Evolutionary conservation across 2,113 vertebrate species (phyloP).

Genomic region (Helogale parvula): DNA sequence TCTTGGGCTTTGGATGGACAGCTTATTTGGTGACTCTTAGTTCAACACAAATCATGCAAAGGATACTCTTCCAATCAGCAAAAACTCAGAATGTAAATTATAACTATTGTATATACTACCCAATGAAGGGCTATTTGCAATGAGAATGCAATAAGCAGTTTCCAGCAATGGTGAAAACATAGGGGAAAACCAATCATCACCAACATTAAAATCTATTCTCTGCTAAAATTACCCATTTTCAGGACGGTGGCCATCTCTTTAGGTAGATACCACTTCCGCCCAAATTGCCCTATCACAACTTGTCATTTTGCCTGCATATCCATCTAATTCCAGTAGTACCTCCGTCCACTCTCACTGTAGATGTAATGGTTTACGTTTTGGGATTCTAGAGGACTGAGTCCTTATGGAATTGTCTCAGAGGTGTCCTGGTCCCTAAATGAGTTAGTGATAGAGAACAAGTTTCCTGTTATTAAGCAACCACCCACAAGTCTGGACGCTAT

Average conservation of each 20-base stretch:
- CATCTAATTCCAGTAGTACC: not conserved
- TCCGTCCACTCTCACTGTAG: not conserved
- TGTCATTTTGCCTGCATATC: not conserved
- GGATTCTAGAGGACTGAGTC: rapidly evolving
- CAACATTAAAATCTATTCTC: not conserved
- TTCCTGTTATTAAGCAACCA: not conserved
- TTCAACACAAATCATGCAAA: not conserved
- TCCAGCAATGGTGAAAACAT: not conserved
- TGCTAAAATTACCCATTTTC: not conserved
- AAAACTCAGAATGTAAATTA: not conserved
- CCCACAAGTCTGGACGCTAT: not conserved
- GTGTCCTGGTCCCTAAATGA: not conserved
- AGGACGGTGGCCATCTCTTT: not conserved
- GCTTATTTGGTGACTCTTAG: not conserved
- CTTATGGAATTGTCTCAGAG: rapidly evolving
- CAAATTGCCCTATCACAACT: rapidly evolving
- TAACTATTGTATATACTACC: not conserved
- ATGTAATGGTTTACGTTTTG: not conserved
- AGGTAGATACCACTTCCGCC: not conserved
- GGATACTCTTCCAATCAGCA: not conserved
- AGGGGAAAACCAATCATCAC: not conserved
- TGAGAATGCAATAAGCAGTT: not conserved
- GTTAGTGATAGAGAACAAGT: not conserved
- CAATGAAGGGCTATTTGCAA: not conserved
- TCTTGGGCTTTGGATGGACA: not conserved